phyloP scores from a whole-genome alignment of 2,888 invertebrate species.

The Rotaria magnacalcarata region DNA sequence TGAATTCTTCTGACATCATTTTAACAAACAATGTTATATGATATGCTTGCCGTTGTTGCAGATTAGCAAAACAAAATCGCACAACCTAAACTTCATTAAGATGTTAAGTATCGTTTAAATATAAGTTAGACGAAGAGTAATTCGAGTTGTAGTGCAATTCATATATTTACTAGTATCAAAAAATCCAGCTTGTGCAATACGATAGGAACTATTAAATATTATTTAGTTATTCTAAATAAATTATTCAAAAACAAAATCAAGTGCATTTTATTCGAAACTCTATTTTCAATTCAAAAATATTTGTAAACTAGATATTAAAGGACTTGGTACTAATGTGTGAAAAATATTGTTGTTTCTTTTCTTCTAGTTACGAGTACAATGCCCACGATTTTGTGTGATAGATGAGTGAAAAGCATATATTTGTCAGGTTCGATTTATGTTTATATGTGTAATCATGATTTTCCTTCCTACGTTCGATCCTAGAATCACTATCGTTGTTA shows the following conservation, averaged over 20 bases:
- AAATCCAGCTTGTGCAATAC: not conserved
- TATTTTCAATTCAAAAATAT: no score
- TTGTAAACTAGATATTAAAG: no score
- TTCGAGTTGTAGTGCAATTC: not conserved
- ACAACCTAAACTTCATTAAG: not conserved
- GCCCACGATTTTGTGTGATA: not conserved
- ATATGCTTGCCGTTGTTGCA: not conserved
- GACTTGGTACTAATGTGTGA: no score
- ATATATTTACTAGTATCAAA: no score
- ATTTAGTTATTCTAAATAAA: no score
- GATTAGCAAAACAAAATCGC: not conserved
- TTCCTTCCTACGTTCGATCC: not conserved
- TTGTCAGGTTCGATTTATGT: not conserved
- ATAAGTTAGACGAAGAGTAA: not conserved
- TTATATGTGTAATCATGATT: not conserved
- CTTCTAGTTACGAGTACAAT: no score
- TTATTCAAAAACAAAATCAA: no score
- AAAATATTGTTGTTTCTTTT: no score
- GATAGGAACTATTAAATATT: no score
- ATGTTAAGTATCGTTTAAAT: not conserved
- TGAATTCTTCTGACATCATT: not conserved
- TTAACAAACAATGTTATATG: not conserved
- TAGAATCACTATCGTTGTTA: not conserved
- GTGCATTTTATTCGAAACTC: no score
- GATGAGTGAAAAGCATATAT: not conserved